Evolutionary conservation across 2,888 invertebrate genomes (phyloP), one percentile per base, ranked within the genome.

Genomic region (Drosophila austrosaltans): DNA sequence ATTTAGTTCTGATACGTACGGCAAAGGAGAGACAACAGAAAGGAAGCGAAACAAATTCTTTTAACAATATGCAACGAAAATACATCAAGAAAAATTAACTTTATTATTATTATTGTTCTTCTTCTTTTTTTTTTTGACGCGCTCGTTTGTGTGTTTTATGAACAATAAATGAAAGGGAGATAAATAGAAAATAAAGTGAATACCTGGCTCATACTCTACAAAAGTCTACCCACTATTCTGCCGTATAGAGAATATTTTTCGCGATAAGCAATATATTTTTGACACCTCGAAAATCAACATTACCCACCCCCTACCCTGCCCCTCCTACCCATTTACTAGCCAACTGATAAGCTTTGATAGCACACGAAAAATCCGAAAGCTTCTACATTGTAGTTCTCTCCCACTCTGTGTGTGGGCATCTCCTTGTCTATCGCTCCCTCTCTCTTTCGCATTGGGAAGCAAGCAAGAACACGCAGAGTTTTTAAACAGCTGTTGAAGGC

Each of bases 401-500:
- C 7, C 5, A 4, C 42, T 40, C 39, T 58, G 63, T 70, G 16
- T 22, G 12, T 12, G 22, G 8, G 20, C 22, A 40, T 12, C 42
- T 66, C 60, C 60, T 67, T 59, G 48, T 71, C 70, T 57, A 66
- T 63, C 57, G 42, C 57, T 61, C 57, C 22, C 28, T 71, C 70
- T 57, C 63, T 63, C 57, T 44, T 54, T 61, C 57, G 22, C 28
- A 56, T 44, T 61, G 53, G 12, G 28, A 30, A 12, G 28, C 36
- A 53, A 10, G 44, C 68, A 48, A 62, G 59, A 57, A 63, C 65
- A 79, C 69, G 69, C 80, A 83, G 70, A 77, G 84, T 75, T 63
- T 59, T 65, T 75, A 67, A 89, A 88, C 89, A 88, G 88, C 86
- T 85, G 81, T 74, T 85, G 69, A 61, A 66, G 42, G 56, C 63